Conservation (phyloP, 2,888 invertebrate species). For the Cyrtodaria siliqua region DNA sequence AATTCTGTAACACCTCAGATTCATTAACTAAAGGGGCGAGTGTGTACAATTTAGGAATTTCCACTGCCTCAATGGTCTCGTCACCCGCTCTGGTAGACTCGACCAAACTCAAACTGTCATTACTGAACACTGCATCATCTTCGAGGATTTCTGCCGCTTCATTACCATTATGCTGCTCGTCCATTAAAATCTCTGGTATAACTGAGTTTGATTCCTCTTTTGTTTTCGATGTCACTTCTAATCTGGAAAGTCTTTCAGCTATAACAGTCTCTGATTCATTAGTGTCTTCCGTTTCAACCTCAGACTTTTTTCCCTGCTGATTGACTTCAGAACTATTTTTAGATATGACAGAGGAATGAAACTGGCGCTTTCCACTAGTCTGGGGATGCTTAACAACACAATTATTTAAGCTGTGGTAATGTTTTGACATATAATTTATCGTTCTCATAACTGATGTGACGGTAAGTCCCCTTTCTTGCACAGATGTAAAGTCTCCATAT, state of each 20-base stretch:
- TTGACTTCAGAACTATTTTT: too few relatives aligned
- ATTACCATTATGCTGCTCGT: not conserved
- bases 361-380: not conserved
- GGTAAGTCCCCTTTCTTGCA: too few relatives aligned
- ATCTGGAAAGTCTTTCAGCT: too few relatives aligned
- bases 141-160: not conserved
- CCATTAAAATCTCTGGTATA: not conserved
- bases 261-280: not conserved
- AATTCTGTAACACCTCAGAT: constrained; percentile 91
- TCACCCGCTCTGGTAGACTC: not conserved
- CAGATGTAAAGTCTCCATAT: too few relatives aligned
- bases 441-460: too few relatives aligned
- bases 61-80: constrained; percentile 14
- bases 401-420: not conserved
- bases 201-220: too few relatives aligned
- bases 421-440: not conserved
- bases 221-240: too few relatives aligned
- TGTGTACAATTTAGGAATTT: constrained; percentile 45
- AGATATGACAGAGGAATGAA: too few relatives aligned
- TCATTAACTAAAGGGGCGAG: constrained; percentile 95
- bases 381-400: not conserved
- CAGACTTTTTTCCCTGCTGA: too few relatives aligned
- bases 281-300: not conserved
- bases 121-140: not conserved
- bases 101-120: not conserved